Conservation (phyloP, 2,113 vertebrate species). For the Rhinolophus ferrumequinum region DNA sequence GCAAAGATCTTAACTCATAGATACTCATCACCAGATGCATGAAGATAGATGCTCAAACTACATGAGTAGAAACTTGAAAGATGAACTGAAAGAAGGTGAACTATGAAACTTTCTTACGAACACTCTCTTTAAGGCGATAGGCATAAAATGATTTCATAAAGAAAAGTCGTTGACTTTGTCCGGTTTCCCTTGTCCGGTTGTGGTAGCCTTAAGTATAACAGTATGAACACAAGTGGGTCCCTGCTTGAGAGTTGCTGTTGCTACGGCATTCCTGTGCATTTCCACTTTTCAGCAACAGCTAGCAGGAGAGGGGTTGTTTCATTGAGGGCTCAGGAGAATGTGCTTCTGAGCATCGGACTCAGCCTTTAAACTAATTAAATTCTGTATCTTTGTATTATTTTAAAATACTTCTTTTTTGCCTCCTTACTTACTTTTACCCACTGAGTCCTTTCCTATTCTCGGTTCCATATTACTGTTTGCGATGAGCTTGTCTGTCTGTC, state of each 20-base stretch:
- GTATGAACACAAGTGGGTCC: neutral
- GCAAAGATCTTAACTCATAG: conserved; percentile 19
- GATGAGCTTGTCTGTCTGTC: neutral
- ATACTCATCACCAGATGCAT: neutral
- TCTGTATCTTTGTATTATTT: neutral
- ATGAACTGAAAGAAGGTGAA: conserved; percentile 2
- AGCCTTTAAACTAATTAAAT: neutral
- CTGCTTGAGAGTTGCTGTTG: neutral
- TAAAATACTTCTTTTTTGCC: neutral
- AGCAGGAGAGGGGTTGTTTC: neutral
- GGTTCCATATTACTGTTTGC: neutral
- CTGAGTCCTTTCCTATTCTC: neutral
- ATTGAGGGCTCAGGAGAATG: neutral
- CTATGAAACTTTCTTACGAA: neutral
- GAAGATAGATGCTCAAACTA: conserved; percentile 15
- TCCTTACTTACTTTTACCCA: neutral
- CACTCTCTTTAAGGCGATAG: neutral
- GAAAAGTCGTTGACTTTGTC: neutral
- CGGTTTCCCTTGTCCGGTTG: neutral
- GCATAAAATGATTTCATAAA: neutral
- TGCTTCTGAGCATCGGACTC: neutral
- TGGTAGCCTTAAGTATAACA: neutral
- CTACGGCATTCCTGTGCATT: neutral
- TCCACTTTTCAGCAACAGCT: neutral
- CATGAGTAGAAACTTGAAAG: neutral